These are phyloP conservation scores for Ligdia adustata DNA, from an alignment of 2,888 invertebrate genomes.

Conservation along the genomic window DNA sequence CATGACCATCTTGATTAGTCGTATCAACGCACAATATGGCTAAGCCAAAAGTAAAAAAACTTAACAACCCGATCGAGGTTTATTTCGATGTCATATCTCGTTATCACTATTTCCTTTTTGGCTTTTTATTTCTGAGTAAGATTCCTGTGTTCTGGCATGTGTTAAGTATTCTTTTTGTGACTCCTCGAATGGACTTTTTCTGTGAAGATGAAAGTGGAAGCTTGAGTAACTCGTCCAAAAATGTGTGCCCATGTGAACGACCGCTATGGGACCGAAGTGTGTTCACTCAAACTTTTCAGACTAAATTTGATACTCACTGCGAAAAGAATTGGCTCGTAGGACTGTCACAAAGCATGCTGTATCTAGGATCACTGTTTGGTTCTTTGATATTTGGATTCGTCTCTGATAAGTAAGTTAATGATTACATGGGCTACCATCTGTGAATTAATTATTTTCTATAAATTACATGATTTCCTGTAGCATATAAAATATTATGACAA, in stretches of 20 bases:
- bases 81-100: conserved; percentile 49
- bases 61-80: conserved; percentile 60
- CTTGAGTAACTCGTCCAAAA: conserved; percentile 19
- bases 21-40: conserved; percentile 37
- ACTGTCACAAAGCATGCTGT: conserved; percentile 61
- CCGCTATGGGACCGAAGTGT: conserved; percentile 58
- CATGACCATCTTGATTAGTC: conserved; percentile 12
- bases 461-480: no score
- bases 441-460: no score
- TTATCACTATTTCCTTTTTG: conserved; percentile 61
- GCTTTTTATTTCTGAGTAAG: conserved; percentile 54
- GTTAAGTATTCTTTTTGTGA: conserved; percentile 59
- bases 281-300: conserved; percentile 62
- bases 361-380: conserved; percentile 61
- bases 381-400: conserved; percentile 60
- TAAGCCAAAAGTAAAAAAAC: conserved; percentile 25
- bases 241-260: conserved; percentile 57
- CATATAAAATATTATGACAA: no score
- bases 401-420: conserved; percentile 65
- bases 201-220: conserved; percentile 38
- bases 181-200: conserved; percentile 59
- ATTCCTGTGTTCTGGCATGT: conserved; percentile 65
- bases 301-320: conserved; percentile 58
- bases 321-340: conserved; percentile 57
- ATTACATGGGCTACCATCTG: no score